phyloP scores from a whole-genome alignment of 2,888 invertebrate species.

The Xanthorhoe designata region DNA sequence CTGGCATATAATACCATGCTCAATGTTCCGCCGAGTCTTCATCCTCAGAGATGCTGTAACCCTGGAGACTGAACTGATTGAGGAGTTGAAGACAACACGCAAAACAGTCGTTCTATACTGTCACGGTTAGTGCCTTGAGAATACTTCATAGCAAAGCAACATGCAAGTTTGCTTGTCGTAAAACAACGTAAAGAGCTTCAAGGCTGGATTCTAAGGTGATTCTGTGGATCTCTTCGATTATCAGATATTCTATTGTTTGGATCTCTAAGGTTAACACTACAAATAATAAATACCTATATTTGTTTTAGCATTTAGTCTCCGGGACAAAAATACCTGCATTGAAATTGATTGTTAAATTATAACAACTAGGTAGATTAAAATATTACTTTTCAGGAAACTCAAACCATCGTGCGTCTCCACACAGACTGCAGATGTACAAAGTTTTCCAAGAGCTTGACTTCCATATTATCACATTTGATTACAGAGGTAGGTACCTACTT shows the following conservation, averaged over 20 bases:
- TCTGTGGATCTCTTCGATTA: too few species aligned
- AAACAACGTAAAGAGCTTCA: background rate
- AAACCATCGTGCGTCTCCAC: constrained; percentile 69
- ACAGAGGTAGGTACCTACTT: constrained; percentile 55
- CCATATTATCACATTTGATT: constrained; percentile 73
- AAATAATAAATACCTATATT: too few species aligned
- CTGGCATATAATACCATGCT: constrained; percentile 73
- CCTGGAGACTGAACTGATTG: constrained; percentile 52
- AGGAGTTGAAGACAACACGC: constrained; percentile 56
- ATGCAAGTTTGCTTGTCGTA: background rate
- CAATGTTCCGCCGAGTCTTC: constrained; percentile 58
- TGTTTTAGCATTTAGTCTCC: too few species aligned
- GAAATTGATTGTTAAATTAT: too few species aligned
- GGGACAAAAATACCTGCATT: too few species aligned
- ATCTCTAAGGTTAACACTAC: too few species aligned
- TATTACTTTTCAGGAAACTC: constrained; percentile 61
- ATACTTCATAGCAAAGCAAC: constrained; percentile 17
- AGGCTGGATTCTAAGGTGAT: too few species aligned
- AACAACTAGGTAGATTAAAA: background rate
- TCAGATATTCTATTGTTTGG: too few species aligned
- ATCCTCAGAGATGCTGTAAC: constrained; percentile 48
- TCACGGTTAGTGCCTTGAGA: constrained; percentile 58
- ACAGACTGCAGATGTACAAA: constrained; percentile 69
- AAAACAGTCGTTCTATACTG: constrained; percentile 68
- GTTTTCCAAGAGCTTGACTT: constrained; percentile 71